phyloP scores from a whole-genome alignment of 1,140 invertebrate genomes.

The Drosophila bipectinata region DNA sequence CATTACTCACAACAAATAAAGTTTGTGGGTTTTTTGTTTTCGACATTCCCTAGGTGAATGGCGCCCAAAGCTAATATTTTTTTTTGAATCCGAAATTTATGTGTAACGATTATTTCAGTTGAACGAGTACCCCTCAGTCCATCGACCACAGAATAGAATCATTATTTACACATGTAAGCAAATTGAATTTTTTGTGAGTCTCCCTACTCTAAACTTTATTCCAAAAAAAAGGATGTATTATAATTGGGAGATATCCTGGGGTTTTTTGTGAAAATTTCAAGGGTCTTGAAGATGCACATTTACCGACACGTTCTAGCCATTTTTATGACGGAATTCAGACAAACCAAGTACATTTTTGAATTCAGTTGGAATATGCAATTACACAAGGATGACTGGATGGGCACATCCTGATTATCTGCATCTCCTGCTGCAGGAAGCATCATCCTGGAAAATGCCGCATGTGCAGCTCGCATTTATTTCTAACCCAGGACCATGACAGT shows the following conservation, averaged over 20 bases:
- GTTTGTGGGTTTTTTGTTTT: constrained; percentile 14
- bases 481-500: constrained; percentile 13
- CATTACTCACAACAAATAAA: constrained; percentile 25
- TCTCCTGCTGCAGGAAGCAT: constrained; percentile 14
- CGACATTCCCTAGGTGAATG: constrained; percentile 29
- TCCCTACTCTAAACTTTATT: constrained; percentile 4
- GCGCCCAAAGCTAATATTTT: constrained; percentile 40
- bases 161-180: constrained; percentile 64
- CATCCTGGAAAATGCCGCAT: constrained; percentile 31
- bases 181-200: constrained; percentile 34
- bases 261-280: not conserved
- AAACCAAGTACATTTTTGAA: constrained; percentile 37
- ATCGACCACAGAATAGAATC: constrained; percentile 36
- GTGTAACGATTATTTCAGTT: constrained; percentile 72
- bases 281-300: not conserved
- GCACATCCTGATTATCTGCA: constrained; percentile 35
- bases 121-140: constrained; percentile 39
- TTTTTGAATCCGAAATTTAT: constrained; percentile 58
- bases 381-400: constrained; percentile 4
- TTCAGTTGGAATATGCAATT: constrained; percentile 21
- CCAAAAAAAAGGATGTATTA: not conserved
- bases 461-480: constrained; percentile 47
- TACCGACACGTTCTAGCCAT: not conserved
- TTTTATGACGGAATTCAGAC: constrained; percentile 4
- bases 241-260: not conserved